Evolutionary conservation across 2,888 invertebrate species (phyloP), one percentile per base, ranked within the genome.

Genomic region (Brachyptera putata): DNA sequence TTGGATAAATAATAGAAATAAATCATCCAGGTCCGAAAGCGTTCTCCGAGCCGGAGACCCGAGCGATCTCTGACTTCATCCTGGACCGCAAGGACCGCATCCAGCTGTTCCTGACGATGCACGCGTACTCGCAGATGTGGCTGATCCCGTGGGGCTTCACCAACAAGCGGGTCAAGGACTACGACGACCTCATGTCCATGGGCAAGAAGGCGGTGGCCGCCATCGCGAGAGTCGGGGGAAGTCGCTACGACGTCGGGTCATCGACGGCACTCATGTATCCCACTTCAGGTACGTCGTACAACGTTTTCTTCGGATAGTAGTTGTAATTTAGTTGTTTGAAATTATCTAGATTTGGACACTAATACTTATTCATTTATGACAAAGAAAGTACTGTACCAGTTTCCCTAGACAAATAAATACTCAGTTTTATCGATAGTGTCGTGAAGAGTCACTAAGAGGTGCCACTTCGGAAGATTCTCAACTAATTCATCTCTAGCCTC

Each of bases 31-130:
- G 91, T 0, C 80, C 84, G 0, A 72, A 77, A 18, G 82, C 88
- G 1, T 89, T 89, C 71, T 90, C 89, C 4, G 91, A 91, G 69
- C 87, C 87, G 0, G 91, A 91, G 75, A 87, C 86, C 0, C 77
- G 79, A 64, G 84, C 85, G 0, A 79, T 87, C 36, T 81, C 86
- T 0, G 79, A 82, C 63, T 84, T 84, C 83, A 83, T 64, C 79
- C 82, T 70, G 66, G 69, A 69, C 25, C 68, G 69, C 63, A 66
- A 68, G 9, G 69, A 71, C 13, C 37, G 61, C n/a, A 30, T 63
- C n/a, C 39, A 80, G 76, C 77, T 82, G 59, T 84, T 82, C 68
- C 70, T 85, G 63, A 81, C 83, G 1, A 72, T 86, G 53, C 85
- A 85, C 68, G 83, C 85, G 14, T 86, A 85, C 70, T 81, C 83